phyloP scores from a whole-genome alignment of 2,113 vertebrate genomes.

The Pelodiscus sinensis region DNA sequence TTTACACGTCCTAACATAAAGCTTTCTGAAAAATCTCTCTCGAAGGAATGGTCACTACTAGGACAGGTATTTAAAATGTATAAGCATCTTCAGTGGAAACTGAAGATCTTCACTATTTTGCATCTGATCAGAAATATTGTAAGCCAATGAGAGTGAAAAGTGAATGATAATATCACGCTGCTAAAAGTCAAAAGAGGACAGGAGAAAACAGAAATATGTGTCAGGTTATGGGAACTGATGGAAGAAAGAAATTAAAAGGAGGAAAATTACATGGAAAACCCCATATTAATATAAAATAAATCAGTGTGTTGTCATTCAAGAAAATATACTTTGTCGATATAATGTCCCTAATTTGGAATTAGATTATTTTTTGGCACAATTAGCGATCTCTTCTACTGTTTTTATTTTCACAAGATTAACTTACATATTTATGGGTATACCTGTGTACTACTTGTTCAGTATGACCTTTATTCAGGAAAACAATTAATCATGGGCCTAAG shows the following conservation, averaged over 20 bases:
- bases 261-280: not conserved
- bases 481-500: not conserved
- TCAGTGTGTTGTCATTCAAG: not conserved
- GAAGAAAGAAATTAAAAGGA: not conserved
- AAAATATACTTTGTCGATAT: not conserved
- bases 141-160: conserved; percentile 18
- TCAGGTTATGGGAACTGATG: not conserved
- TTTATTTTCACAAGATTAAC: not conserved
- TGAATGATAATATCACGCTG: not conserved
- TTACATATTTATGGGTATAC: conserved; percentile 1
- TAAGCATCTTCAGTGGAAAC: conserved; percentile 17
- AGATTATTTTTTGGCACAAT: conserved; percentile 50
- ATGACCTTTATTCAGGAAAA: not conserved
- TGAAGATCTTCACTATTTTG: not conserved
- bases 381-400: conserved; percentile 3
- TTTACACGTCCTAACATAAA: conserved; percentile 68
- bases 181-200: conserved; percentile 13
- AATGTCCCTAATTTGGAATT: conserved; percentile 17
- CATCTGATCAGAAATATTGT: conserved; percentile 23
- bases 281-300: not conserved
- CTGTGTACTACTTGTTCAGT: not conserved
- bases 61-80: conserved; percentile 24
- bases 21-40: conserved; percentile 48
- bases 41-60: conserved; percentile 25
- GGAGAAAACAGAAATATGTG: not conserved